A percentile compares a stretch with the other conserved stretches of the same genome.
These are phyloP conservation scores for Eumerus sabulonum DNA, from an alignment of 2,888 invertebrate species.

Conservation along the genomic window DNA sequence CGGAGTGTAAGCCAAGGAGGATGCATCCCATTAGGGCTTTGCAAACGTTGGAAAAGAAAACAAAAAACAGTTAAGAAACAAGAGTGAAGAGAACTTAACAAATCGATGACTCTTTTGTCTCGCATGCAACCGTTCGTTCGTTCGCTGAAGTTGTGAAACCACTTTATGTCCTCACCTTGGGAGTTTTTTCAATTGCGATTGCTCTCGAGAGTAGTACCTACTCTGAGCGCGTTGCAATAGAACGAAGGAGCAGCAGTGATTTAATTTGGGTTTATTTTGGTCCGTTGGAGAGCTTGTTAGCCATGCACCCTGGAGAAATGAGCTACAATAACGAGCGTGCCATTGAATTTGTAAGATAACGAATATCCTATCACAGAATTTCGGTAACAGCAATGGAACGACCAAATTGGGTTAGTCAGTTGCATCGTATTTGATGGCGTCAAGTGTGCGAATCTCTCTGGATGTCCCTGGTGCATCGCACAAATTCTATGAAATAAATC, in stretches of 20 bases:
- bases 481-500: slow-evolving; percentile 56
- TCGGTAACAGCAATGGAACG: background rate
- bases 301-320: slow-evolving; percentile 25
- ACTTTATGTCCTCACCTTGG: slow-evolving; percentile 62
- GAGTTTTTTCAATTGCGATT: slow-evolving; percentile 62
- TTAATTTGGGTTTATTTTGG: slow-evolving; percentile 52
- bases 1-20: slow-evolving; percentile 46
- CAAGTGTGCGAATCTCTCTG: slow-evolving; percentile 53
- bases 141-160: slow-evolving; percentile 47
- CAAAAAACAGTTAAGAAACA: slow-evolving; percentile 2
- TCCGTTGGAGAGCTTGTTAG: slow-evolving; percentile 23
- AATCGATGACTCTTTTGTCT: slow-evolving; percentile 68
- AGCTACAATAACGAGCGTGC: slow-evolving; percentile 40
- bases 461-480: slow-evolving; percentile 54
- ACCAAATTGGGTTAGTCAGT: background rate
- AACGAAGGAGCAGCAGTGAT: no score
- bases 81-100: slow-evolving; percentile 56
- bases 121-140: slow-evolving; percentile 35
- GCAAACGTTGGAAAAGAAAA: slow-evolving; percentile 26
- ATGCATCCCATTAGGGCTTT: slow-evolving; percentile 59
- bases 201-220: slow-evolving; percentile 44
- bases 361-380: slow-evolving; percentile 14
- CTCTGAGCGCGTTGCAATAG: slow-evolving; percentile 13
- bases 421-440: slow-evolving; percentile 10
- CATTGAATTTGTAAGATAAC: slow-evolving; percentile 42